Base-by-base conservation (phyloP, 2,113 vertebrate species). In the Archocentrus centrarchus region DNA sequence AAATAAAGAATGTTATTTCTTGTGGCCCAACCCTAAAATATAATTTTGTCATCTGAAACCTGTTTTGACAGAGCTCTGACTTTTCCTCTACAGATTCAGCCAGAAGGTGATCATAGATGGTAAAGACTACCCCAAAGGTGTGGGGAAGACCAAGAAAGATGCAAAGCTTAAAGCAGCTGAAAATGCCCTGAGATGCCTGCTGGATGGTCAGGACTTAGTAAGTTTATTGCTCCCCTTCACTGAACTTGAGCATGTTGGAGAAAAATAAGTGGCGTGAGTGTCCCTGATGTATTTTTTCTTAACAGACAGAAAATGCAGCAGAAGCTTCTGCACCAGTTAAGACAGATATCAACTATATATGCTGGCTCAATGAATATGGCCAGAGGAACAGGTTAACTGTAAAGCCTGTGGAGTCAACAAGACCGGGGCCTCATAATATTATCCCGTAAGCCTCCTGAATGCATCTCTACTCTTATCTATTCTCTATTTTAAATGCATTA, bases 361-460 rank as follows among this genome's bases (percentile, higher is more conserved):
- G 86, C 70, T 96, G 95, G 95, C 89, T 96, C 7, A 94, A 96
- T 91, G 90, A 95, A 61, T 82, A 95, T 27, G 66, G 91, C 22
- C 93, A 95, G 1, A 93, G 61, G 61, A 86, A 59, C 1, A 81
- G 6, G 10, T 0, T 91, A 10, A 0, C 0, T 1, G n/a, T 93
- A 2, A 59, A 1, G 6, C 0, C 88, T 10, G 6, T 24, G 27
- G 92, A 94, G 47, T 75, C 35, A 2, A 76, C 58, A 4, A 79
- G 1, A 17, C 24, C 47, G 20, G 83, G 68, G 70, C 27, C 7
- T 22, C 20, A 24, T 59, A 64, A 50, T 37, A 1, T 47, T 7
- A 11, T 22, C 15, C 87, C 15, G 94, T 93, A 92, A 95, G 92
- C 24, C 83, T 30, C 14, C 37, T 18, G 5, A 18, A 11, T 63